Evolutionary conservation across 2,113 vertebrate genomes (phyloP).

Genomic region (Tursiops truncatus): DNA sequence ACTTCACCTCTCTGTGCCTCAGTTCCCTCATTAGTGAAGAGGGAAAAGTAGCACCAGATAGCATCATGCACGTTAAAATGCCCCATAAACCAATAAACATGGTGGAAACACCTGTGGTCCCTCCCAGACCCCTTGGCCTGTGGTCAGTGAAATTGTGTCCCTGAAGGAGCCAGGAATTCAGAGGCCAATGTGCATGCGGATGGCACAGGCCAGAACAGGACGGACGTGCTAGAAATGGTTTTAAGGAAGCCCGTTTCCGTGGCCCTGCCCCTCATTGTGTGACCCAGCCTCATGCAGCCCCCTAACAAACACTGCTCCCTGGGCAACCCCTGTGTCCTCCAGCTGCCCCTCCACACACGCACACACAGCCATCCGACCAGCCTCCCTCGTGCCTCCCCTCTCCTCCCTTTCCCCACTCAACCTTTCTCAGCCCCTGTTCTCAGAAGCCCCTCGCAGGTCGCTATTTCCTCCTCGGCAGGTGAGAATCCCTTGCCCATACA

Average conservation of each 20-base stretch:
- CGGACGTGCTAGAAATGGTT: neutral
- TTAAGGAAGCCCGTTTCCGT: neutral
- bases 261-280: neutral
- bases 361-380: neutral
- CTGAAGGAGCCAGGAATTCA: neutral
- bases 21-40: neutral
- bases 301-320: neutral
- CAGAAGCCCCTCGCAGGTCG: neutral
- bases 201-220: neutral
- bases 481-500: neutral
- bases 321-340: neutral
- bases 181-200: accelerated
- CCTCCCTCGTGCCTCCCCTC: neutral
- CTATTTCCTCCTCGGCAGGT: neutral
- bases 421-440: neutral
- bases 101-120: neutral
- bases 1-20: neutral
- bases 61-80: accelerated
- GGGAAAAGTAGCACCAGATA: accelerated
- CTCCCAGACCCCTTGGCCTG: neutral
- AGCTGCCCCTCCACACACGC: accelerated
- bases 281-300: neutral
- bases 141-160: neutral
- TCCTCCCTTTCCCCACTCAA: neutral
- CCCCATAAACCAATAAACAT: accelerated